These are phyloP conservation scores for Thryonomys swinderianus DNA, from an alignment of 2,113 vertebrate species.

Conservation along the genomic window DNA sequence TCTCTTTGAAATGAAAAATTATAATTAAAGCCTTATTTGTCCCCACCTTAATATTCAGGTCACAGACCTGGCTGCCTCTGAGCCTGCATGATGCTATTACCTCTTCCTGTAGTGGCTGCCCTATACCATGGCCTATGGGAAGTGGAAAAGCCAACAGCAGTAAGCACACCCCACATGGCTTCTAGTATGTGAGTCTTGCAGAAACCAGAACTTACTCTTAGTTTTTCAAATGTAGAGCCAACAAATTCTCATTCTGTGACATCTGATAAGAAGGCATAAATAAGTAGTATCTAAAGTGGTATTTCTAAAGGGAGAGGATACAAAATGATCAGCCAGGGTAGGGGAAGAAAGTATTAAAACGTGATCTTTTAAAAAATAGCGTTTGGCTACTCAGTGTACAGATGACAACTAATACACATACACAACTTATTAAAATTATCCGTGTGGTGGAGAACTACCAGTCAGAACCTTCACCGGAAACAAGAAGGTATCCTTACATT, in stretches of 20 bases:
- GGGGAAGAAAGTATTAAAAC: background rate
- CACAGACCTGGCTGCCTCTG: background rate
- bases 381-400: background rate
- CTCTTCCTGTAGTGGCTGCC: background rate
- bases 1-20: constrained; percentile 64
- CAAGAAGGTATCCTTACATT: background rate
- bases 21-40: background rate
- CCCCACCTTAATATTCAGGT: constrained; percentile 28
- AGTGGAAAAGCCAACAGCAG: constrained; percentile 73
- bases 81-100: background rate
- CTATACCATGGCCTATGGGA: constrained; percentile 69
- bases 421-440: background rate
- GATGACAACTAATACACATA: background rate
- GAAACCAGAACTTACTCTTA: background rate
- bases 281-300: background rate
- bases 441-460: background rate
- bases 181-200: background rate
- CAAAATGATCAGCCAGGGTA: background rate
- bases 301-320: background rate
- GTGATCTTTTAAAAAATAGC: background rate
- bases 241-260: background rate
- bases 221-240: background rate
- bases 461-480: background rate
- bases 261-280: background rate
- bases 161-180: background rate